Conservation (phyloP, 2,888 invertebrate species). For the Allygus modestus region DNA sequence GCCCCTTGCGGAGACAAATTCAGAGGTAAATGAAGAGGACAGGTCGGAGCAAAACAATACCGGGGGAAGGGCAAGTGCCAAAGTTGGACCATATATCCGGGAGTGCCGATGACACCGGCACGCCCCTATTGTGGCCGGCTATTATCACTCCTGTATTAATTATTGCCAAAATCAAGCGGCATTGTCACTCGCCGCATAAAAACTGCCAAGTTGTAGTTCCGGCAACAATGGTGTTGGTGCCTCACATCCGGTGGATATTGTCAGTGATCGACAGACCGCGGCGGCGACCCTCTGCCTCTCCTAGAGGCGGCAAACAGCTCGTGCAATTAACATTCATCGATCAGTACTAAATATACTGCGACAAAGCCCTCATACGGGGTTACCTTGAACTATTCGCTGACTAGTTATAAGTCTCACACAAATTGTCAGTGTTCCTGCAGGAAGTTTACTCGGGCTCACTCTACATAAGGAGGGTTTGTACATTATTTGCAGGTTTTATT, state of each 20-base stretch:
- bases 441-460: too few relatives aligned
- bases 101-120: slow-evolving; percentile 22
- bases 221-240: slow-evolving; percentile 6
- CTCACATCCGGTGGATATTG: neutral
- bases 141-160: slow-evolving; percentile 27
- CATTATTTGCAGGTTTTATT: too few relatives aligned
- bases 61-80: slow-evolving; percentile 29
- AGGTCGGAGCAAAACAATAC: neutral
- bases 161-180: slow-evolving; percentile 38
- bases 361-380: too few relatives aligned
- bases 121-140: neutral
- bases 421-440: too few relatives aligned
- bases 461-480: too few relatives aligned
- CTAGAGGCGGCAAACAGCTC: too few relatives aligned
- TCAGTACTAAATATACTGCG: too few relatives aligned
- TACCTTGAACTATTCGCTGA: too few relatives aligned
- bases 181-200: slow-evolving; percentile 19
- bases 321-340: too few relatives aligned
- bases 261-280: neutral
- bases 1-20: neutral
- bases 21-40: neutral
- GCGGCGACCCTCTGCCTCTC: neutral
- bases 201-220: slow-evolving; percentile 20
- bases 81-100: slow-evolving; percentile 8
- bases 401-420: too few relatives aligned